Conservation (phyloP, 2,888 invertebrate species). For the Heteromyza rotundicornis region DNA sequence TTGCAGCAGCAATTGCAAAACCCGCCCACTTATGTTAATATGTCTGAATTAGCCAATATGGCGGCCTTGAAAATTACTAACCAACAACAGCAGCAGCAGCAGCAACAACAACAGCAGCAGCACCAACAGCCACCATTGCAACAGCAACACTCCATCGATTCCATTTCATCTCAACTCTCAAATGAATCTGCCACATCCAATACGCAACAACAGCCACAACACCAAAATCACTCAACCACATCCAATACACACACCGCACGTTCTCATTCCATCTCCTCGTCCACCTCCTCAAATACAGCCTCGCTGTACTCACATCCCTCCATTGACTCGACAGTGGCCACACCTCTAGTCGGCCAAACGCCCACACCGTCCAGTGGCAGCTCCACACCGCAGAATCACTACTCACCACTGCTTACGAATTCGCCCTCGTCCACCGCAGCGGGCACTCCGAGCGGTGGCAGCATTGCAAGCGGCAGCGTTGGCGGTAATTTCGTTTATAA, state of each 20-base stretch:
- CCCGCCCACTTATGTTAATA: conserved; percentile 88
- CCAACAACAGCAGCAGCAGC: conserved; percentile 59
- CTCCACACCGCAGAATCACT: conserved; percentile 62
- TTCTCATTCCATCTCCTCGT: conserved; percentile 51
- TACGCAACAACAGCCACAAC: conserved; percentile 33
- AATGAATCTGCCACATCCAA: conserved; percentile 50
- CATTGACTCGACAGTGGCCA: conserved; percentile 55
- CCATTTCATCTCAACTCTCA: conserved; percentile 56
- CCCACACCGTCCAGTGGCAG: conserved; percentile 59
- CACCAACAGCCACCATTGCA: conserved; percentile 49
- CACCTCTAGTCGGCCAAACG: conserved; percentile 51
- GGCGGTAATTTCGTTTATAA: conserved; percentile 53
- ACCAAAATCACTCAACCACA: conserved; percentile 33
- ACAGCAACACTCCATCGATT: conserved; percentile 66
- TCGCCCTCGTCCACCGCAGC: conserved; percentile 59
- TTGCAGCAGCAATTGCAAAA: conserved; percentile 42
- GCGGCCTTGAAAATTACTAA: conserved; percentile 76
- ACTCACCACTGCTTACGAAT: conserved; percentile 60
- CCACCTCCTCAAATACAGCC: conserved; percentile 52
- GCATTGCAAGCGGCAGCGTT: conserved; percentile 45
- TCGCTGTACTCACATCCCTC: conserved; percentile 59
- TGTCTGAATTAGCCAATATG: conserved; percentile 85
- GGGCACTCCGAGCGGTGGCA: conserved; percentile 55
- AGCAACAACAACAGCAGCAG: conserved; percentile 39
- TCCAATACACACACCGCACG: conserved; percentile 38